phyloP scores from a whole-genome alignment of 2,797 vertebrate species.

The Enteromius radiatus region DNA sequence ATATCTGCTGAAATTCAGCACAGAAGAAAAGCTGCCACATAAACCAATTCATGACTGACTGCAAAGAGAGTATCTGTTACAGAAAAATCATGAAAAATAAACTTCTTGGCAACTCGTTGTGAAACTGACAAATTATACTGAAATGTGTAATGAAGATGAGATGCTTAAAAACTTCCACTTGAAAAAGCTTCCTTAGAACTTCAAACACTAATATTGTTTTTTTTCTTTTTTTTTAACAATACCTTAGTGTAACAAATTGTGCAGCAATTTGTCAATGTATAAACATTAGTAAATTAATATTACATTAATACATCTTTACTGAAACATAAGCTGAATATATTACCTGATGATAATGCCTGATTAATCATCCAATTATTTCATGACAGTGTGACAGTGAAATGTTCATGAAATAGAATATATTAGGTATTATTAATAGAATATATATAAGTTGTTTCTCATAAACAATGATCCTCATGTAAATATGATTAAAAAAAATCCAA shows the following conservation, averaged over 20 bases:
- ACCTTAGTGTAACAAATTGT: not conserved
- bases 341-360: not conserved
- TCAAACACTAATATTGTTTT: not conserved
- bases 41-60: not conserved
- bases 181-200: not conserved
- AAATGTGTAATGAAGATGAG: not conserved
- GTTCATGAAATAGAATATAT: not conserved
- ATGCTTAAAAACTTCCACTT: not conserved
- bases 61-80: not conserved
- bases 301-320: not conserved
- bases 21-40: not conserved
- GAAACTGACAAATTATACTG: not conserved
- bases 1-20: constrained; percentile 18
- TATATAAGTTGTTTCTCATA: not conserved
- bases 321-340: not conserved
- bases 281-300: not conserved
- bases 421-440: too few relatives aligned
- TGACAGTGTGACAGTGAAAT: not conserved
- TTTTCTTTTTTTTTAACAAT: not conserved
- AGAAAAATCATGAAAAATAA: not conserved
- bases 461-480: not conserved
- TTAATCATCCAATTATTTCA: not conserved
- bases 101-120: not conserved
- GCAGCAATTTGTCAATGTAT: not conserved
- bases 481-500: not conserved